phyloP scores from a whole-genome alignment of 2,113 vertebrate genomes.

The Philantomba maxwellii region DNA sequence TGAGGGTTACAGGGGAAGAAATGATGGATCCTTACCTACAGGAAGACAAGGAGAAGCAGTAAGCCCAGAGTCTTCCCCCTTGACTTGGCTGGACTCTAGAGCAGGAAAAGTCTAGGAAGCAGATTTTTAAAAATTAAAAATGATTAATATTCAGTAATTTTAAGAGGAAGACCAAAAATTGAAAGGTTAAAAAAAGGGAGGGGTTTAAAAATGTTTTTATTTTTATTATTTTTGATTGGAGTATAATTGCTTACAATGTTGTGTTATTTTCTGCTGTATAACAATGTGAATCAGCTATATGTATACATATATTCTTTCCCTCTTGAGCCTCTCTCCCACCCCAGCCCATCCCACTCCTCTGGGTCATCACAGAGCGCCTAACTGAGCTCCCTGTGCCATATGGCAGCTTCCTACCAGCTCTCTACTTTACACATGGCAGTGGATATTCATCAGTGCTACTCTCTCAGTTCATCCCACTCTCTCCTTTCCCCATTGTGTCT shows the following conservation, averaged over 20 bases:
- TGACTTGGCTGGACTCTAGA: too few relatives aligned
- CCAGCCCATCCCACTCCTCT: not conserved
- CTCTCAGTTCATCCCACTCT: not conserved
- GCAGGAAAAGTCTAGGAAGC: not conserved
- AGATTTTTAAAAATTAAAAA: not conserved
- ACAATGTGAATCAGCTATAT: not conserved
- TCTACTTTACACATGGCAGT: not conserved
- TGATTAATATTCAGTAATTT: not conserved
- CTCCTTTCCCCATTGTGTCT: not conserved
- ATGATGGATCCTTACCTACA: not conserved
- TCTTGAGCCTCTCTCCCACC: not conserved
- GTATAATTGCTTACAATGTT: not conserved
- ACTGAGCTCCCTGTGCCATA: not conserved
- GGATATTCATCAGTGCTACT: not conserved
- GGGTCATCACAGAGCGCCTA: not conserved
- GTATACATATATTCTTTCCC: not conserved
- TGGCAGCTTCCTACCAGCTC: not conserved
- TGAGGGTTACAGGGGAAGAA: not conserved
- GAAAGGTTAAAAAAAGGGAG: not conserved
- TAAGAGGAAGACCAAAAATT: not conserved
- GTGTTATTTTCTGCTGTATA: not conserved
- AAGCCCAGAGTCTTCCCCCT: not conserved
- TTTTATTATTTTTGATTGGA: not conserved
- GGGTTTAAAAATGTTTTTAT: not conserved
- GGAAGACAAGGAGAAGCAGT: not conserved